These are phyloP conservation scores for Myoxocephalus aenaeus DNA, from an alignment of 2,797 vertebrate genomes.

Conservation along the genomic window DNA sequence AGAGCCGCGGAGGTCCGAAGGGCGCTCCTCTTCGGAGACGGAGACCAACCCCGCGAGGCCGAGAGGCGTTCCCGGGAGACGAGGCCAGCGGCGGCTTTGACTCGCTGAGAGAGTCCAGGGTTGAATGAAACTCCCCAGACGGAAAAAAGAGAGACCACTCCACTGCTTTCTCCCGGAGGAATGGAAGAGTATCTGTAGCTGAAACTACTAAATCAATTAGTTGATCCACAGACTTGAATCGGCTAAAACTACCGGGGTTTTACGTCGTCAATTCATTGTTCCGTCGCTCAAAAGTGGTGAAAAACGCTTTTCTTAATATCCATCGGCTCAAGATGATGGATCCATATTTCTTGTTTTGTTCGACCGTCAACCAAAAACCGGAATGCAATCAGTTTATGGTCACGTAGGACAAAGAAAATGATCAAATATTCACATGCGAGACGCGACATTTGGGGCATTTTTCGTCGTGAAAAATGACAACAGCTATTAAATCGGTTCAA, in stretches of 20 bases:
- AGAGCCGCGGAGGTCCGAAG: conserved; percentile 49
- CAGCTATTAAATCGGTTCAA: not conserved
- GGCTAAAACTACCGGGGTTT: no score
- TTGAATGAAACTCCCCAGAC: conserved; percentile 46
- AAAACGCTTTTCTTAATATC: not conserved
- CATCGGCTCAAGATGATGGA: not conserved
- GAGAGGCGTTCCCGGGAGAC: conserved; percentile 28
- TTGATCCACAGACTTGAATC: not conserved
- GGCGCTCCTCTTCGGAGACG: conserved; percentile 21
- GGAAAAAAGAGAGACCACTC: conserved; percentile 4
- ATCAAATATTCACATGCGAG: not conserved
- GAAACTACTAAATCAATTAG: not conserved
- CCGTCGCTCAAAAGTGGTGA: no score
- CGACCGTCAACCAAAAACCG: not conserved
- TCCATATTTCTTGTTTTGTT: not conserved
- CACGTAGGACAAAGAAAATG: not conserved
- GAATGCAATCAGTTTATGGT: not conserved
- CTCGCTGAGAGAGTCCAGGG: conserved; percentile 49
- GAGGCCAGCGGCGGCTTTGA: conserved; percentile 60
- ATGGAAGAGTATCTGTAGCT: not conserved
- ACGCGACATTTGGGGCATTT: not conserved
- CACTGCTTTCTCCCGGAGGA: conserved; percentile 9
- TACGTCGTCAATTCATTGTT: not conserved
- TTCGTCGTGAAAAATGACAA: not conserved
- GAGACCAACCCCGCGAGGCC: conserved; percentile 45